These are phyloP conservation scores for Deroptyus accipitrinus DNA, from an alignment of 2,113 vertebrate species.

Conservation along the genomic window DNA sequence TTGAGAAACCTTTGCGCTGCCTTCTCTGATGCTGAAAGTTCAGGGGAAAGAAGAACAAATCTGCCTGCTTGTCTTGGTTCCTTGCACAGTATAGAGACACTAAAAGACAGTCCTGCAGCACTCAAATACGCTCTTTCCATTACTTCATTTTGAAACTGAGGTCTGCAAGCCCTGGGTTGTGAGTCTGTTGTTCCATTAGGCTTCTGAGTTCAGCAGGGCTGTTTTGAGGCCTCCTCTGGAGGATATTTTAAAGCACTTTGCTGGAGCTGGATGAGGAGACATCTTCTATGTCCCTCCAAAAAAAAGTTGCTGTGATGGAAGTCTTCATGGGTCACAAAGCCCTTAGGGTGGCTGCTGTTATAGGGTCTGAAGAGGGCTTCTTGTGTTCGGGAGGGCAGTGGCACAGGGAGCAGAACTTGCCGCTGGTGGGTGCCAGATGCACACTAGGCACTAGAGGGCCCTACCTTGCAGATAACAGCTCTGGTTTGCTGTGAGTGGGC, in stretches of 20 bases:
- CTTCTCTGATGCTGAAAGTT: neutral
- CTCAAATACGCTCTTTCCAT: neutral
- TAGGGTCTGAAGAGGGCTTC: neutral
- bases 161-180: neutral
- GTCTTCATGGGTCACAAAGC: neutral
- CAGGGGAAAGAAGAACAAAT: neutral
- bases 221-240: neutral
- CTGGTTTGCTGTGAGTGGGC: neutral
- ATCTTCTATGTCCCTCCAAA: neutral
- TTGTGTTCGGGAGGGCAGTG: neutral
- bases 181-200: neutral
- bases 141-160: neutral
- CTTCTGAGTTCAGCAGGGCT: neutral
- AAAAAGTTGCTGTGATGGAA: neutral
- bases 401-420: neutral
- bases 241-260: neutral
- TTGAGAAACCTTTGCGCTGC: neutral
- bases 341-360: neutral
- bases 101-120: neutral
- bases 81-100: neutral
- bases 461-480: neutral
- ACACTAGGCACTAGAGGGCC: conserved; percentile 30
- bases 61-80: neutral
- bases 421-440: neutral
- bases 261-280: neutral